These are phyloP conservation scores for Merops nubicus DNA, from an alignment of 2,113 vertebrate genomes.

Conservation along the genomic window DNA sequence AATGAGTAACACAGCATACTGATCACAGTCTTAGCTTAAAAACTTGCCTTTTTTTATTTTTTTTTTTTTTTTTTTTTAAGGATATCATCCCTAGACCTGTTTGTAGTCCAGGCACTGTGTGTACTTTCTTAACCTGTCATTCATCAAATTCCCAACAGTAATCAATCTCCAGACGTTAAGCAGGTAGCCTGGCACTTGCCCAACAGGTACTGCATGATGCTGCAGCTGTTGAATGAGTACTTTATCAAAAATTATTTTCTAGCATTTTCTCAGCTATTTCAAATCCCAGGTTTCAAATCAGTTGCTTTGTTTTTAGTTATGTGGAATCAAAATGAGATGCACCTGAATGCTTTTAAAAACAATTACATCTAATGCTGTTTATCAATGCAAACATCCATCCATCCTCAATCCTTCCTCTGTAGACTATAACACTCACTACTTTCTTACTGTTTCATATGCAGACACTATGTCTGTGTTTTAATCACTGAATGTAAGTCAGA, in stretches of 20 bases:
- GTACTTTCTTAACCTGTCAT: neutral
- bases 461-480: neutral
- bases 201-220: neutral
- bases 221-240: conserved; percentile 22
- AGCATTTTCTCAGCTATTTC: conserved; percentile 45
- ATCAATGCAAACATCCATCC: neutral
- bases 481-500: neutral
- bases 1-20: neutral
- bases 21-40: neutral
- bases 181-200: conserved; percentile 17
- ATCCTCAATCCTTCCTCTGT: neutral
- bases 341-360: conserved; percentile 50
- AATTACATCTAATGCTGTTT: conserved; percentile 19
- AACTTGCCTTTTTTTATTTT: neutral
- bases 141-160: neutral
- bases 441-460: neutral
- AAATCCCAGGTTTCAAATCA: conserved; percentile 47
- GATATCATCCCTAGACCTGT: neutral
- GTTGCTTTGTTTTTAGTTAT: conserved; percentile 14
- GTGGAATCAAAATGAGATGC: conserved; percentile 1
- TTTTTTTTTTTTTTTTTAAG: neutral
- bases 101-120: neutral
- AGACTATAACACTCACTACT: neutral
- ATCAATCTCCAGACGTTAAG: neutral
- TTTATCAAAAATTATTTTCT: conserved; percentile 36